Conservation (phyloP, 2,888 invertebrate genomes). For the Habroteleia sp. region DNA sequence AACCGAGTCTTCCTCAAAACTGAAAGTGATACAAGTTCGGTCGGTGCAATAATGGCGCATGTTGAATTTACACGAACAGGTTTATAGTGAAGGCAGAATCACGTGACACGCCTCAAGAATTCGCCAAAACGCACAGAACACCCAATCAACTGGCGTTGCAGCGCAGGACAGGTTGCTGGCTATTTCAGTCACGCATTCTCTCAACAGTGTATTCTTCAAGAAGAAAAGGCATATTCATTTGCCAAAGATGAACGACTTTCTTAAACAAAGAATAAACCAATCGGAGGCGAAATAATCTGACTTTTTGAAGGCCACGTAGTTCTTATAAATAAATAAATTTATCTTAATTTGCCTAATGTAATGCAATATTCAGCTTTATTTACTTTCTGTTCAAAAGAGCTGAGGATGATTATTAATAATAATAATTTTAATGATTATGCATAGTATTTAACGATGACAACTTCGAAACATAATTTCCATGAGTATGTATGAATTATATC, state of each 20-base stretch:
- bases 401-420: not conserved
- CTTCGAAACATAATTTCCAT: constrained; percentile 2
- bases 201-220: constrained; percentile 27
- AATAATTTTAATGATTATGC: constrained; percentile 2
- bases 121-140: constrained; percentile 49
- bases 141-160: constrained; percentile 46
- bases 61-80: constrained; percentile 62
- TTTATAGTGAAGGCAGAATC: constrained; percentile 55
- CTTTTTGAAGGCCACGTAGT: constrained; percentile 6
- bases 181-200: constrained; percentile 61
- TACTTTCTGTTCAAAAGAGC: not conserved
- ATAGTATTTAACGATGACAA: constrained; percentile 9
- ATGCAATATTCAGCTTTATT: constrained; percentile 1
- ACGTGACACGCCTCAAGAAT: constrained; percentile 59
- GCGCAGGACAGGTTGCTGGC: constrained; percentile 49
- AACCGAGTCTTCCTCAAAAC: constrained; percentile 72
- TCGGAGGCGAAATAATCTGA: constrained; percentile 23
- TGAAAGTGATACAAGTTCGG: constrained; percentile 71
- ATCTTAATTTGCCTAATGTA: constrained; percentile 35
- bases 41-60: constrained; percentile 60
- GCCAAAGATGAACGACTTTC: constrained; percentile 52
- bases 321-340: constrained; percentile 35
- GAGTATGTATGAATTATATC: constrained; percentile 11
- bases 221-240: constrained; percentile 51
- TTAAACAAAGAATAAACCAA: constrained; percentile 38